These are phyloP conservation scores for Exephanes ischioxanthus DNA, from an alignment of 2,888 invertebrate species.

Conservation along the genomic window DNA sequence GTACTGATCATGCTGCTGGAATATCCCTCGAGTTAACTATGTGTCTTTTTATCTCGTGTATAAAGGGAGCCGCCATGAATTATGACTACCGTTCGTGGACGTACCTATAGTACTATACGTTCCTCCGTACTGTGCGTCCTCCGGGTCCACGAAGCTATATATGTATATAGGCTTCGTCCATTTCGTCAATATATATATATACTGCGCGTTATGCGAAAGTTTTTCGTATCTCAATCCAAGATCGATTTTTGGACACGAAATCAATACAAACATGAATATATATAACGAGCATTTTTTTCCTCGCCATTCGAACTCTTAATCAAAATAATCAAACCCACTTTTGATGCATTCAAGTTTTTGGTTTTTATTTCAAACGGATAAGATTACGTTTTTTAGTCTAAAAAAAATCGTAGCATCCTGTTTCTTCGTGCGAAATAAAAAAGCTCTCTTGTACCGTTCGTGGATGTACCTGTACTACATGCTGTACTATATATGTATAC, in stretches of 20 bases:
- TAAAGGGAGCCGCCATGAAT: conserved; percentile 66
- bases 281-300: neutral
- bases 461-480: too few relatives aligned
- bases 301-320: neutral
- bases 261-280: neutral
- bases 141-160: neutral
- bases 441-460: too few relatives aligned
- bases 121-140: conserved; percentile 1
- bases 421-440: too few relatives aligned
- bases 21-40: conserved; percentile 36
- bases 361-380: neutral
- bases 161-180: neutral
- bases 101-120: conserved; percentile 48
- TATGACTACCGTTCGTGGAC: conserved; percentile 70
- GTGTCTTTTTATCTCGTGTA: conserved; percentile 39
- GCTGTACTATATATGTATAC: too few relatives aligned
- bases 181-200: neutral
- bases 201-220: neutral
- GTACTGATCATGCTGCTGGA: conserved; percentile 46
- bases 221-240: neutral
- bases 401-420: neutral
- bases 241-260: neutral
- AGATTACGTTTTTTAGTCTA: neutral
- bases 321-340: neutral
- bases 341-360: neutral